A percentile compares a stretch with the other conserved stretches of the same genome.
These are phyloP conservation scores for Carlito syrichta DNA, from an alignment of 2,113 vertebrate species.

Conservation along the genomic window DNA sequence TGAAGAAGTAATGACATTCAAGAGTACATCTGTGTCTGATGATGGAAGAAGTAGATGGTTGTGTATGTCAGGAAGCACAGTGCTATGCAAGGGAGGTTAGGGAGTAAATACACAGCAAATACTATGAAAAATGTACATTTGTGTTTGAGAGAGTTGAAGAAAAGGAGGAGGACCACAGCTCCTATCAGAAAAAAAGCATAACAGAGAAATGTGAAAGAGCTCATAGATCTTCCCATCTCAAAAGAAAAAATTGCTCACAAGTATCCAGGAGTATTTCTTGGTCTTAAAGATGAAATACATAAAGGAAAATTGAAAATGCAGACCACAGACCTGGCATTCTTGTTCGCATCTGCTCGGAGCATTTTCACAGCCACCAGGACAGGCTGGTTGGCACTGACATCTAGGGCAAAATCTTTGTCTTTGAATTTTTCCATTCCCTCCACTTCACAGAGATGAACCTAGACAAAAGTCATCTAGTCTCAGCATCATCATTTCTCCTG, in stretches of 20 bases:
- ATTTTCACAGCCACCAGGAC: slow-evolving; percentile 97
- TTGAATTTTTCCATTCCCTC: slow-evolving; percentile 93
- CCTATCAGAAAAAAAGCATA: neutral
- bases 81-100: neutral
- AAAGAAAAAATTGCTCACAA: neutral
- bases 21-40: neutral
- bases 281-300: neutral
- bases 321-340: slow-evolving; percentile 92
- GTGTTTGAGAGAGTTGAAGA: neutral
- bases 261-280: neutral
- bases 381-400: slow-evolving; percentile 77
- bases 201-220: neutral
- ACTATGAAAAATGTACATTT: neutral
- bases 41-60: neutral
- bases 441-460: slow-evolving; percentile 98
- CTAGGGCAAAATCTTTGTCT: slow-evolving; percentile 88
- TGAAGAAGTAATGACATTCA: neutral
- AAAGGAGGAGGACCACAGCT: neutral
- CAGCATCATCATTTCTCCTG: slow-evolving; percentile 40
- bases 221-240: neutral
- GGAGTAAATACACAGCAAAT: neutral
- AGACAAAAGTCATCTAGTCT: slow-evolving; percentile 44
- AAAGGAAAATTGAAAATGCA: slow-evolving; percentile 11
- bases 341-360: slow-evolving; percentile 95
- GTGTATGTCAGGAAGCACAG: neutral